A percentile compares a stretch with the other conserved stretches of the same genome.
Evolutionary conservation across 2,888 invertebrate species (phyloP).

Genomic region (Sicus ferrugineus): DNA sequence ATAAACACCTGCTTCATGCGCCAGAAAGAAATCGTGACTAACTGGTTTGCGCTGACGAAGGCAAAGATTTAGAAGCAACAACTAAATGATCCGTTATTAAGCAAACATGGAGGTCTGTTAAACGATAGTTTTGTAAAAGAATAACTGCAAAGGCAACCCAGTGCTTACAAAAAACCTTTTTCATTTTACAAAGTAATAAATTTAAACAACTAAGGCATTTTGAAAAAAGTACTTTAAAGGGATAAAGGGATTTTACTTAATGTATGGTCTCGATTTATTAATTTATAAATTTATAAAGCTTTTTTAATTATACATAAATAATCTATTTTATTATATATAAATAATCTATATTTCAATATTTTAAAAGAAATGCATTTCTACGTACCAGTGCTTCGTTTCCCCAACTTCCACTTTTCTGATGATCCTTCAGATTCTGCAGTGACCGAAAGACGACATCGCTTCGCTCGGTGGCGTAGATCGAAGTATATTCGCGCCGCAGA

Average conservation of each 20-base stretch:
- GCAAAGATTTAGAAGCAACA: background rate
- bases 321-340: background rate
- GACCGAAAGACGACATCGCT: conserved; percentile 80
- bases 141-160: no score
- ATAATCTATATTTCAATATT: background rate
- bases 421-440: conserved; percentile 79
- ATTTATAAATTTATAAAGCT: no score
- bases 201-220: background rate
- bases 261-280: no score
- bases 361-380: conserved; percentile 20
- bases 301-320: no score
- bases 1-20: background rate
- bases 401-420: conserved; percentile 80
- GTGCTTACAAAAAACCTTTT: no score
- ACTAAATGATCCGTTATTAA: background rate
- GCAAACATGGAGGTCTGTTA: background rate
- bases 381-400: conserved; percentile 77
- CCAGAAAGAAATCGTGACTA: background rate
- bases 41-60: background rate
- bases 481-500: conserved; percentile 76
- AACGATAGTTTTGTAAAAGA: background rate
- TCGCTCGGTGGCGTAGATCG: conserved; percentile 77
- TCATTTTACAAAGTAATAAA: background rate
- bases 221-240: background rate
- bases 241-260: no score